Evolutionary conservation across 2,113 vertebrate genomes (phyloP), one percentile per base, ranked within the genome.

Genomic region (Rhabdornis inornatus): DNA sequence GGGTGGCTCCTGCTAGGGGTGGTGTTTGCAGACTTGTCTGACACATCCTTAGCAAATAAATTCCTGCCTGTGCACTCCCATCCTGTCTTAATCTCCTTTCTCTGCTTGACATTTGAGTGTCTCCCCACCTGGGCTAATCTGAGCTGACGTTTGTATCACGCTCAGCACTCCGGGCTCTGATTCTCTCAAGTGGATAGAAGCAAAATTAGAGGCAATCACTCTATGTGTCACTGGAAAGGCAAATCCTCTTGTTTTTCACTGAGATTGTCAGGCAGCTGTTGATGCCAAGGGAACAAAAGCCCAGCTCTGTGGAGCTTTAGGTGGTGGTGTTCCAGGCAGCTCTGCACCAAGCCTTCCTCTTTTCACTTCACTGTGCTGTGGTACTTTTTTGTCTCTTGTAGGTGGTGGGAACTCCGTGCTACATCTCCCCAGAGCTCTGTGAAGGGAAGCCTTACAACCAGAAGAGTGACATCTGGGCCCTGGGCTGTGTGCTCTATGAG

Each of bases 361-460:
- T 90, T 79, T 33, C 30, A 30, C 70, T 94, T 71, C 70, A 55
- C 35, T 45, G 71, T 47, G 4, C 40, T 35, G 2, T 5, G 8
- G 28, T 49, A 12, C 22, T 59, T 59, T 40, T 53, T 35, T 64
- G 4, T 76, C 87, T 77, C 18, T 28, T 61, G 56, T 94, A 99
- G 99, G 99, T 99, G 82, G 99, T 99, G 31, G 99, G 99, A 65
- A 99, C 99, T 4, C 99, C 99, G 0, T 99, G 99, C 90, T 99
- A 99, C 97, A 99, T 99, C 95, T 99, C 99, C 69, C 99, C 99
- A 1, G 99, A 99, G 97, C 98, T 99, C 91, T 99, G 99, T 72
- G 99, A 99, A 92, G 99, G 99, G 74, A 99, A 99, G 86, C 99
- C 99, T 6, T 99, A 99, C 92, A 99, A 99, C 96, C 99, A 99